Conservation (phyloP, 2,797 vertebrate genomes). For the Champsocephalus esox region DNA sequence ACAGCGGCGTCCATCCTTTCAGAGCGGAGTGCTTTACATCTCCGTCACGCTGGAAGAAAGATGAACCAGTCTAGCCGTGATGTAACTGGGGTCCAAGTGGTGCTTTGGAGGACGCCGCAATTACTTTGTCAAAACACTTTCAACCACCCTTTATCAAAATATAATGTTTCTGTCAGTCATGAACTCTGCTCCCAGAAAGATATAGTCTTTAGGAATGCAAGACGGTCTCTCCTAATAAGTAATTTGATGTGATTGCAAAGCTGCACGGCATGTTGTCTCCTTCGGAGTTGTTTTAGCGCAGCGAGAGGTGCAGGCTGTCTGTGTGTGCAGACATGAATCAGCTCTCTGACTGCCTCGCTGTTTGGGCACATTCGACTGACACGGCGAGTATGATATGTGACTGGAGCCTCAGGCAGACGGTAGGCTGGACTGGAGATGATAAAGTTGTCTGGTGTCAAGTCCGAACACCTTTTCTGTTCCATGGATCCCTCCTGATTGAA, state of each 20-base stretch:
- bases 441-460: conserved; percentile 16
- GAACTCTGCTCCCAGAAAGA: conserved; percentile 16
- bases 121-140: conserved; percentile 26
- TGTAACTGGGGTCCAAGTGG: conserved; percentile 8
- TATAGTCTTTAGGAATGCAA: conserved; percentile 28
- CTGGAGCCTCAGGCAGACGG: conserved; percentile 21
- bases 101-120: conserved; percentile 12
- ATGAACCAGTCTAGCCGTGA: conserved; percentile 18
- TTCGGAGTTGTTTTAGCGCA: conserved; percentile 34
- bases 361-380: conserved; percentile 34
- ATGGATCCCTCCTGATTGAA: neutral
- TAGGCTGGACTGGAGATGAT: conserved; percentile 34
- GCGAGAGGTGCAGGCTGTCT: conserved; percentile 15
- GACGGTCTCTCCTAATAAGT: conserved; percentile 28
- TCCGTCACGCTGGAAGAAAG: conserved; percentile 23
- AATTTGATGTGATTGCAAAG: conserved; percentile 40
- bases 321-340: conserved; percentile 49
- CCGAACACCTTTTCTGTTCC: conserved; percentile 1
- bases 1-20: conserved; percentile 2
- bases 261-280: conserved; percentile 39
- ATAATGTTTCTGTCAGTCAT: conserved; percentile 13
- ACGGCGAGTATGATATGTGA: conserved; percentile 33
- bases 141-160: conserved; percentile 8
- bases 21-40: conserved; percentile 19
- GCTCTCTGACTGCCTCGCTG: conserved; percentile 18